These are phyloP conservation scores for Sussaba pulchella DNA, from an alignment of 2,888 invertebrate species.

Conservation along the genomic window DNA sequence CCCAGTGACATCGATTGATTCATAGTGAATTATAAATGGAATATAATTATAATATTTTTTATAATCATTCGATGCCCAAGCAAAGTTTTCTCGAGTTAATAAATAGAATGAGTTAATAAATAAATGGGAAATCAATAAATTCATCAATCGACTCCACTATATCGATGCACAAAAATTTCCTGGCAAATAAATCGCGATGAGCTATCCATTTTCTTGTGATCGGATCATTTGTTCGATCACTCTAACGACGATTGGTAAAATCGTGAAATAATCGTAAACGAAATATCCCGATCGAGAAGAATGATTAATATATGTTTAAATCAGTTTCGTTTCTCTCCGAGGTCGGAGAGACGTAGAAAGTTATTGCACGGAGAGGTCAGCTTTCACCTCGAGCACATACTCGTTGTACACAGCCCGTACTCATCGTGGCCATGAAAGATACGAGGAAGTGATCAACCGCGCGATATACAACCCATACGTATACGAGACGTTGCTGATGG, in stretches of 20 bases:
- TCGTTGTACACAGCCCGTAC: neutral
- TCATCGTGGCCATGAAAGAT: conserved; percentile 35
- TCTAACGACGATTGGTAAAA: neutral
- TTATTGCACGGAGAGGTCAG: conserved; percentile 66
- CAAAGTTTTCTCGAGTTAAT: too few relatives aligned
- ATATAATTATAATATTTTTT: too few relatives aligned
- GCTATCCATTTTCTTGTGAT: too few relatives aligned
- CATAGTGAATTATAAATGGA: too few relatives aligned
- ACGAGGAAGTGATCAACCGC: conserved; percentile 23
- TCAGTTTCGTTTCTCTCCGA: conserved; percentile 32
- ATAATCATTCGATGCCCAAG: too few relatives aligned
- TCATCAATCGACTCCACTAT: too few relatives aligned
- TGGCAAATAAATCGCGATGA: too few relatives aligned
- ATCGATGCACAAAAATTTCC: too few relatives aligned
- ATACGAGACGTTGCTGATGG: conserved; percentile 11
- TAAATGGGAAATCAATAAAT: too few relatives aligned
- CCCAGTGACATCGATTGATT: neutral
- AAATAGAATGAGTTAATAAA: too few relatives aligned
- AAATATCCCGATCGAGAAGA: conserved; percentile 34
- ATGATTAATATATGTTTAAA: conserved; percentile 42
- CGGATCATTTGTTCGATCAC: too few relatives aligned
- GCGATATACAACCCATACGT: neutral
- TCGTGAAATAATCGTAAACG: conserved; percentile 13
- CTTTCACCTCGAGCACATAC: conserved; percentile 64
- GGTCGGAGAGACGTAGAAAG: conserved; percentile 63